Evolutionary conservation across 1,140 invertebrate genomes (phyloP).

Genomic region (Leptopilina clavipes): DNA sequence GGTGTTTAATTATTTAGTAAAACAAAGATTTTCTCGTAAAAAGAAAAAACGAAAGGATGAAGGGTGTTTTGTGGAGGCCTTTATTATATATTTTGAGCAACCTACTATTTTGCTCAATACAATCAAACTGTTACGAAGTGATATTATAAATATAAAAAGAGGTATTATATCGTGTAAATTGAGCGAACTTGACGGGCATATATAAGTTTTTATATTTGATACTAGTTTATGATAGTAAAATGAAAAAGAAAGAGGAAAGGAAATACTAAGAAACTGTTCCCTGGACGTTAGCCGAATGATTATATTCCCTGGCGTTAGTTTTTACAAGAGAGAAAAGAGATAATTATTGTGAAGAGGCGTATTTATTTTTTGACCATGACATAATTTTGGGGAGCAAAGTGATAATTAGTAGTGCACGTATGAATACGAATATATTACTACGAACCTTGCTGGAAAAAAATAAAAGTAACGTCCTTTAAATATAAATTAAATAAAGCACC

Average conservation of each 20-base stretch:
- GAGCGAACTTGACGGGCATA: conserved; percentile 69
- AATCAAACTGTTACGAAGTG: conserved; percentile 69
- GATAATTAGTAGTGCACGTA: conserved; percentile 62
- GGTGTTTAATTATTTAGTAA: conserved; percentile 42
- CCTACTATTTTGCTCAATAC: conserved; percentile 63
- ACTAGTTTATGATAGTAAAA: conserved; percentile 67
- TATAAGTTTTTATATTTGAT: conserved; percentile 74
- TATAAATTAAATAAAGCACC: conserved; percentile 54
- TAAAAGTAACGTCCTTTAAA: conserved; percentile 53
- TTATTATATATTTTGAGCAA: conserved; percentile 62
- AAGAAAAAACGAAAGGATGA: conserved; percentile 51
- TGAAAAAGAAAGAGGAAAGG: conserved; percentile 46
- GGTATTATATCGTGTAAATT: conserved; percentile 69
- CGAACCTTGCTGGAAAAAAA: conserved; percentile 53
- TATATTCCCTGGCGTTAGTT: conserved; percentile 65
- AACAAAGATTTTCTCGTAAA: conserved; percentile 39
- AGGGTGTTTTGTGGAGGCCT: conserved; percentile 61
- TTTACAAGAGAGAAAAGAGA: conserved; percentile 62
- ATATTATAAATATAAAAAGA: conserved; percentile 67
- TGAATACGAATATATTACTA: conserved; percentile 62
- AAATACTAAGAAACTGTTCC: conserved; percentile 60
- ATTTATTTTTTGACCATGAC: conserved; percentile 73
- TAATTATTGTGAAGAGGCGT: conserved; percentile 63
- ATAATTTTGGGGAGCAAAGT: conserved; percentile 62
- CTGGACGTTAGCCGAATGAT: conserved; percentile 64